These are phyloP conservation scores for Macaca nemestrina DNA, from an alignment of 2,113 vertebrate genomes.

Conservation along the genomic window DNA sequence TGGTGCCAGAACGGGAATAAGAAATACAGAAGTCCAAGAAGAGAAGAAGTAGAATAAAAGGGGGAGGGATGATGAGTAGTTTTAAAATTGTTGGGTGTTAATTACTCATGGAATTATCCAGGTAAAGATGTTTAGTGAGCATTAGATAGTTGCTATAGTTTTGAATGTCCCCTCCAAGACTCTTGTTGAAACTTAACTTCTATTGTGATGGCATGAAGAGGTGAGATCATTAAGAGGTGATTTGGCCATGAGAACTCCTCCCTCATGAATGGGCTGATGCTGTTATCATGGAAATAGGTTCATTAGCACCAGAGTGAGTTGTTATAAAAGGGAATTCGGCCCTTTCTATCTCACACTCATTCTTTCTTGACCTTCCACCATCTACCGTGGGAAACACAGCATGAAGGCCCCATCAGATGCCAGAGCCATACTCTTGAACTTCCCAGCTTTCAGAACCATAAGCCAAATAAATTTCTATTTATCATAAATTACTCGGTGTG, in stretches of 20 bases:
- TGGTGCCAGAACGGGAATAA: neutral
- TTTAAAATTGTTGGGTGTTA: neutral
- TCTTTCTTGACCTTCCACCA: neutral
- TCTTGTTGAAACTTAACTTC: neutral
- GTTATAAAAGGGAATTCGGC: neutral
- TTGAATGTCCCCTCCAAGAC: neutral
- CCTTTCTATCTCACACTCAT: neutral
- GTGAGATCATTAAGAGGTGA: neutral
- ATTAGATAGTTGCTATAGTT: neutral
- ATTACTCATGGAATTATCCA: no score
- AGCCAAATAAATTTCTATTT: neutral
- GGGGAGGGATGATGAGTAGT: fast-evolving
- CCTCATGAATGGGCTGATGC: neutral
- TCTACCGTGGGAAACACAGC: neutral
- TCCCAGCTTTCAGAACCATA: neutral
- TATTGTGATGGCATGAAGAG: neutral
- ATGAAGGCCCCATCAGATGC: neutral
- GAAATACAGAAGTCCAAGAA: fast-evolving
- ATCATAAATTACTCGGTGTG: neutral
- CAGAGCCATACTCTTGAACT: neutral
- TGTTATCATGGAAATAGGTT: neutral
- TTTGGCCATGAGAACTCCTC: neutral
- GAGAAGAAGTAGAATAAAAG: neutral
- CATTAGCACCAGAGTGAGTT: neutral
- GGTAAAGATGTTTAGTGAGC: neutral